Evolutionary conservation across 2,113 vertebrate genomes (phyloP).

Genomic region (Megaceryle torquata): DNA sequence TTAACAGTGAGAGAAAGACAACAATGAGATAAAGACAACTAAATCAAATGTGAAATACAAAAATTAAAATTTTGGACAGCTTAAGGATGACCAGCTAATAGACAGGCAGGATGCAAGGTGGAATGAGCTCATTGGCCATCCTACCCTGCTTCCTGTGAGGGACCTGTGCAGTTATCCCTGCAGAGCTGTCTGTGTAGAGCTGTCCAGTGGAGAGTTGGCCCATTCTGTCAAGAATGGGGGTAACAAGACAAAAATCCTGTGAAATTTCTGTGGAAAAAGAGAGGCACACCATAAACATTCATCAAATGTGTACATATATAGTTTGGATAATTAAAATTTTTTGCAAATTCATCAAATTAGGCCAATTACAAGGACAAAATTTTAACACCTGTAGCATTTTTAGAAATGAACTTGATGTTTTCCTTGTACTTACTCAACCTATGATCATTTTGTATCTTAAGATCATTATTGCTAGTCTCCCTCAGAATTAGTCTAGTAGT

Average conservation of each 20-base stretch:
- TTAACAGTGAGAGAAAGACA: background rate
- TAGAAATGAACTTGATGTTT: background rate
- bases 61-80: background rate
- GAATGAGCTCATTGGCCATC: background rate
- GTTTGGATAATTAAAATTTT: background rate
- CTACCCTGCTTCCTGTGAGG: background rate
- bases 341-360: background rate
- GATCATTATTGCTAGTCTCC: background rate
- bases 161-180: background rate
- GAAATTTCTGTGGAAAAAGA: background rate
- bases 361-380: background rate
- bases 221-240: background rate
- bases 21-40: background rate
- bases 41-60: background rate
- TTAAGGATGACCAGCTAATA: background rate
- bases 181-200: background rate
- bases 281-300: background rate
- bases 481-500: background rate
- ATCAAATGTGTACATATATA: background rate
- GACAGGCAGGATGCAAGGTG: background rate
- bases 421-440: background rate
- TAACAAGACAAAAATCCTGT: background rate
- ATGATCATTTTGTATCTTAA: background rate
- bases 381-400: background rate
- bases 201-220: background rate